phyloP scores from a whole-genome alignment of 2,797 vertebrate genomes.

The Hydrophis major region DNA sequence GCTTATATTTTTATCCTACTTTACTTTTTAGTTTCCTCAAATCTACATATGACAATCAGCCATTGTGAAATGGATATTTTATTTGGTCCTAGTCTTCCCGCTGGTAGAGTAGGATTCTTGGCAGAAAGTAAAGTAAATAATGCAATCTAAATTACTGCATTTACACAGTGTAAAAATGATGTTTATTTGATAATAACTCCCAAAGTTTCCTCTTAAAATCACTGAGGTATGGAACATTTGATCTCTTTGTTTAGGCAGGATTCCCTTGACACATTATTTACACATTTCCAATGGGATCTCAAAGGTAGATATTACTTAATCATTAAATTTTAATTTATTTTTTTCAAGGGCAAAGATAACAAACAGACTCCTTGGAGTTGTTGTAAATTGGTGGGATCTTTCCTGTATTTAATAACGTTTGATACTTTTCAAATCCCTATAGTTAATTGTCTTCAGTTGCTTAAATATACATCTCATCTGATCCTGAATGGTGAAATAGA shows the following conservation, averaged over 20 bases:
- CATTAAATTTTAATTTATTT: not conserved
- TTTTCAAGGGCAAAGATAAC: not conserved
- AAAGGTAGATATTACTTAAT: not conserved
- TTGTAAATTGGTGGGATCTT: not conserved
- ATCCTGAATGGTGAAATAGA: not conserved
- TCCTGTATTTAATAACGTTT: not conserved
- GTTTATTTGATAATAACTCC: slow-evolving; percentile 9
- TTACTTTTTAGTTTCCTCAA: not conserved
- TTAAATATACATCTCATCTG: not conserved
- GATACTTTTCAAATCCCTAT: not conserved
- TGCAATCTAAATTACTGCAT: slow-evolving; percentile 5
- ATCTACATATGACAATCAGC: not conserved
- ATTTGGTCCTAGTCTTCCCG: not conserved
- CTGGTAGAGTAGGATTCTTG: not conserved
- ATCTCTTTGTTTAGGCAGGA: slow-evolving; percentile 34
- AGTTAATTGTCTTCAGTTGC: not conserved
- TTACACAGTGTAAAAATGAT: not conserved
- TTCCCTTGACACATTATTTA: slow-evolving; percentile 40
- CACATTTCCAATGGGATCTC: slow-evolving; percentile 26
- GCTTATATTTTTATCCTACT: not conserved
- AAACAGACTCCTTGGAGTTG: not conserved
- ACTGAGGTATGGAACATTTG: slow-evolving; percentile 48
- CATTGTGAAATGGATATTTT: not conserved
- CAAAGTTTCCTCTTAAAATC: slow-evolving; percentile 44
- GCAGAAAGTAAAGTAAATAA: not conserved